Conservation (phyloP, 2,797 vertebrate species). For the Acanthiza pusilla region DNA sequence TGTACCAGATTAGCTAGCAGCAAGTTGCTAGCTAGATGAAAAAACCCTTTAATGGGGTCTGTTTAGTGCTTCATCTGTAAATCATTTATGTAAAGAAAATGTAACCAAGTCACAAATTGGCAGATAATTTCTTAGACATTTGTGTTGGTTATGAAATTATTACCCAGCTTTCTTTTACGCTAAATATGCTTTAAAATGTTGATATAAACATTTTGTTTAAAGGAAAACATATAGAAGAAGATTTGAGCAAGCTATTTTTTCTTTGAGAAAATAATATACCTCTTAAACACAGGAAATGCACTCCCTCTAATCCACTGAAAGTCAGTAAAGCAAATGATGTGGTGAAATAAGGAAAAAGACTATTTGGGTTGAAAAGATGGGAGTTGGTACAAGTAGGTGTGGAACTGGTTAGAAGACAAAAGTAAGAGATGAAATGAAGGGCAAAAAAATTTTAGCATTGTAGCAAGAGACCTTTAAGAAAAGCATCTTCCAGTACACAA, state of each 20-base stretch:
- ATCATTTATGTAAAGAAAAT: slow-evolving; percentile 54
- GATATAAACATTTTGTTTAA: not conserved
- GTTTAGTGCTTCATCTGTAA: slow-evolving; percentile 59
- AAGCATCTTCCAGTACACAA: not conserved
- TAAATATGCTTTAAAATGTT: not conserved
- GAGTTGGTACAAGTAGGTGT: not conserved
- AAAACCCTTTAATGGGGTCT: slow-evolving; percentile 43
- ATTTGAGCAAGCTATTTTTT: not conserved
- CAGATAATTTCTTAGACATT: slow-evolving; percentile 44
- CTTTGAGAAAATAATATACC: not conserved
- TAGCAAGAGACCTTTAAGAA: not conserved
- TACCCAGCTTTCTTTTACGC: not conserved
- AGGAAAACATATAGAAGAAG: not conserved
- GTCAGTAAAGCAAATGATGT: not conserved
- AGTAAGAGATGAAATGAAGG: not conserved
- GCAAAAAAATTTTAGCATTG: not conserved
- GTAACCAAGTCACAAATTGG: slow-evolving; percentile 51
- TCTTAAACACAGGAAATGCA: not conserved
- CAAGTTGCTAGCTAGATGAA: slow-evolving; percentile 56
- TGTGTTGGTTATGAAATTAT: slow-evolving; percentile 17
- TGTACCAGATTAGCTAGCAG: slow-evolving; percentile 55
- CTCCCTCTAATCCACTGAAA: not conserved
- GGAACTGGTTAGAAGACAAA: not conserved
- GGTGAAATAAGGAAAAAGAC: not conserved
- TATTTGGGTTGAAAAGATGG: not conserved